A percentile compares a stretch with the other conserved stretches of the same genome.
phyloP scores from a whole-genome alignment of 1,140 invertebrate genomes.

The Listronotus bonariensis region DNA sequence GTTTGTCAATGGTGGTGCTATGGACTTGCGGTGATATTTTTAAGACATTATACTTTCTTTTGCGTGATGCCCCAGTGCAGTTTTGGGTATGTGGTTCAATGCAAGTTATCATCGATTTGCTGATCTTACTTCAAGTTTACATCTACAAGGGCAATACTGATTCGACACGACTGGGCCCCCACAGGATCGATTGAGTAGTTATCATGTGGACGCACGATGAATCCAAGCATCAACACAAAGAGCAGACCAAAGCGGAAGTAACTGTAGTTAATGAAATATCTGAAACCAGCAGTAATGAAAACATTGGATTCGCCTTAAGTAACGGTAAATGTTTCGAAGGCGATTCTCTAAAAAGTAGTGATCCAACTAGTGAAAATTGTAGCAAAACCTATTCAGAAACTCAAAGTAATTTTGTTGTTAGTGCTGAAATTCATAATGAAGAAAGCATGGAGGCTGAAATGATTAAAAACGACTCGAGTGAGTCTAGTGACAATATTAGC shows the following conservation, averaged over 20 bases:
- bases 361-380: constrained; percentile 16
- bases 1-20: constrained; percentile 92
- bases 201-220: constrained; percentile 54
- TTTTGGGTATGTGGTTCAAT: constrained; percentile 95
- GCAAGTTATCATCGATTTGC: constrained; percentile 72
- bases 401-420: constrained; percentile 25
- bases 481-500: constrained; percentile 34
- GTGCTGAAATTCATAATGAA: constrained; percentile 26
- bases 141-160: constrained; percentile 67
- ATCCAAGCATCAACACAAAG: constrained; percentile 36
- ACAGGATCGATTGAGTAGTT: constrained; percentile 66
- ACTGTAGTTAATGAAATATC: constrained; percentile 13
- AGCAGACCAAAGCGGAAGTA: constrained; percentile 26
- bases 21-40: constrained; percentile 96
- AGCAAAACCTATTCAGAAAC: constrained; percentile 16
- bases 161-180: constrained; percentile 58
- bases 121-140: constrained; percentile 65
- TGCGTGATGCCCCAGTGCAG: constrained; percentile 87
- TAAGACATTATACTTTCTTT: constrained; percentile 95
- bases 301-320: constrained; percentile 7
- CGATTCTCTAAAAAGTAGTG: constrained; percentile 1
- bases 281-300: constrained; percentile 12
- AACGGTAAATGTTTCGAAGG: constrained; percentile 25
- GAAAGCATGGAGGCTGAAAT: neutral
- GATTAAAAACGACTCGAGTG: constrained; percentile 14